Conservation (phyloP, 2,888 invertebrate genomes). For the Eueremaeus valkanovi region DNA sequence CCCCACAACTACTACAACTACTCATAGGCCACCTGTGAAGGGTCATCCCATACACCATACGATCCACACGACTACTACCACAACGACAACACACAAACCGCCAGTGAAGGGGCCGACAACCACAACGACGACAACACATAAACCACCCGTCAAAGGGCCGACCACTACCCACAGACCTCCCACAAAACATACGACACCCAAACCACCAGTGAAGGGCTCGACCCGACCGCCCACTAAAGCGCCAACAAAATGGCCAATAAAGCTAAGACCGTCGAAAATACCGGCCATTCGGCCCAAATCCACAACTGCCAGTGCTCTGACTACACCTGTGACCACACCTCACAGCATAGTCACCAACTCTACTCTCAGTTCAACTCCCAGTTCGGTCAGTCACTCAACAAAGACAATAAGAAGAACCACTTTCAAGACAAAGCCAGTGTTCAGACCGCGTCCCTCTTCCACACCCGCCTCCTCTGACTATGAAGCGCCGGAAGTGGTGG, state of each 20-base stretch:
- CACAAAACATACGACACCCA: neutral
- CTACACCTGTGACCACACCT: neutral
- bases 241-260: no score
- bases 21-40: neutral
- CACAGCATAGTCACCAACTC: neutral
- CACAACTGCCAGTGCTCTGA: no score
- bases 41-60: neutral
- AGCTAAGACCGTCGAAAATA: no score
- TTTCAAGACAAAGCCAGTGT: neutral
- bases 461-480: neutral
- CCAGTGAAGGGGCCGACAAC: neutral
- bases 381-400: neutral
- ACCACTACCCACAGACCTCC: neutral
- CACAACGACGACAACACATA: neutral
- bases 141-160: neutral
- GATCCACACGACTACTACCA: neutral
- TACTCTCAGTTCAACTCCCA: neutral
- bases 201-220: neutral
- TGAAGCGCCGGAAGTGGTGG: neutral
- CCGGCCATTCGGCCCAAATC: no score
- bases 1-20: neutral
- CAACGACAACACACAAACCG: neutral
- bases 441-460: conserved; percentile 2
- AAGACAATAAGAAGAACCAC: neutral
- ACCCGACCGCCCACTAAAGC: neutral